Conservation (phyloP, 2,113 vertebrate species). For the Gobiocypris rarus region DNA sequence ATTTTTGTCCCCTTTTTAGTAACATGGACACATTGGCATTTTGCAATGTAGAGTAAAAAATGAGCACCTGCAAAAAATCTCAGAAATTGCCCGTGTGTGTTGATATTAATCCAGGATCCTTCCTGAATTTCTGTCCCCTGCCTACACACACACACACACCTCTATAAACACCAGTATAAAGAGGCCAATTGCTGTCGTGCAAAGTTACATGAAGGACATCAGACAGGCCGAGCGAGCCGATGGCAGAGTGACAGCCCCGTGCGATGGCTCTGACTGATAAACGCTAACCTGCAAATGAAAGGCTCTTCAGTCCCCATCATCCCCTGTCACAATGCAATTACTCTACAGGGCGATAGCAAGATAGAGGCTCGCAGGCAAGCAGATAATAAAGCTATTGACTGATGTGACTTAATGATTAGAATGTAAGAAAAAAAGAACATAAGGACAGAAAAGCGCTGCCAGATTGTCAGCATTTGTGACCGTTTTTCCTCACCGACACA, state of each 20-base stretch:
- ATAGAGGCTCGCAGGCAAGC: conserved; percentile 94
- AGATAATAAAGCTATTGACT: conserved; percentile 98
- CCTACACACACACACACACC: background rate
- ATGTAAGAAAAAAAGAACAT: conserved; percentile 94
- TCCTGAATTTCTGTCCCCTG: background rate
- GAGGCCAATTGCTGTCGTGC: conserved; percentile 78
- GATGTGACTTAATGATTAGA: conserved; percentile 97
- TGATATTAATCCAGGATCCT: background rate
- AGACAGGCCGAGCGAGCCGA: conserved; percentile 89
- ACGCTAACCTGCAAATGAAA: conserved; percentile 94
- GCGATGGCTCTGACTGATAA: conserved; percentile 93
- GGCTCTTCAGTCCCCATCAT: conserved; percentile 94
- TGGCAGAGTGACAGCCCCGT: conserved; percentile 91
- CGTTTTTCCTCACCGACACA: conserved; percentile 24
- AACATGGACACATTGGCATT: background rate
- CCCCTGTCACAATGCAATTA: conserved; percentile 97
- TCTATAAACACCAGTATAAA: conserved; percentile 32
- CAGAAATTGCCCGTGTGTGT: conserved; percentile 2
- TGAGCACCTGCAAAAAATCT: background rate
- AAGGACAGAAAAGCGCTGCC: conserved; percentile 78
- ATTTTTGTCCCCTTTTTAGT: background rate
- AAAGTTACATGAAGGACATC: conserved; percentile 97
- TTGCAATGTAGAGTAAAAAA: background rate
- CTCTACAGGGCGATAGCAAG: conserved; percentile 96
- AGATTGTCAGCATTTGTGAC: conserved; percentile 68